Base-by-base conservation (phyloP, 2,113 vertebrate genomes). In the Nymphicus hollandicus region DNA sequence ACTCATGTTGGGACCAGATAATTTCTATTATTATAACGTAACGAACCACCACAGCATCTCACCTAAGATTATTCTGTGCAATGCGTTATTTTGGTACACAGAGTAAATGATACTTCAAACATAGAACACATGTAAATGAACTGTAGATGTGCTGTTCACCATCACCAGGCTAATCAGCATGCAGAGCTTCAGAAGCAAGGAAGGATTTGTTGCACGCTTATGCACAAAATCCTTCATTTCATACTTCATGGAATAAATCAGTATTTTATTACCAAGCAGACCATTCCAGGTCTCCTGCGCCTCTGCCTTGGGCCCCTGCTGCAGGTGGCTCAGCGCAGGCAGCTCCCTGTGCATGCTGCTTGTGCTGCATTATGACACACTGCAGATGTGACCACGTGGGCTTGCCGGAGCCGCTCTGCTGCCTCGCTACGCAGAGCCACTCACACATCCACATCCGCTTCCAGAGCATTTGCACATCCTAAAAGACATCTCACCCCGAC, bases 351-450 rank as follows among this genome's bases (percentile, higher is more conserved):
- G 39, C 17, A 6, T 7, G 14, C 35, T 29, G 91, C 25, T 3
- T 24, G 19, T 79, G 81, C 91, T 97, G 96, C 96, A 93, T 91
- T 94, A 95, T 92, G 91, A 96, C 94, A 89, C 56, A 49, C 84
- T 96, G 96, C 94, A 77, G 95, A 76, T 70, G 94, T 18, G 66
- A 47, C 74, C 84, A 95, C 86, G 70, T 37, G 91, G 10, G 64
- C 58, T 29, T 17, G 25, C 63, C 10, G 46, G 17, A 77, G 80
- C 33, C 4, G 44, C 61, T 37, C 81, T 5, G 10, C 77, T 58
- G 73, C 73, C 68, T 44, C 5, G 3, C 47, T 61, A 7, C 41
- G 7, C 4, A 0, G 13, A 63, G 23, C n/a, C 39, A 61, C 79
- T 90, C 72, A 47, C 56, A n/a, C 33, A 5, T n/a, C n/a, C 33